These are phyloP conservation scores for Heterodera schachtii DNA, from an alignment of 1,140 invertebrate genomes.

Conservation along the genomic window DNA sequence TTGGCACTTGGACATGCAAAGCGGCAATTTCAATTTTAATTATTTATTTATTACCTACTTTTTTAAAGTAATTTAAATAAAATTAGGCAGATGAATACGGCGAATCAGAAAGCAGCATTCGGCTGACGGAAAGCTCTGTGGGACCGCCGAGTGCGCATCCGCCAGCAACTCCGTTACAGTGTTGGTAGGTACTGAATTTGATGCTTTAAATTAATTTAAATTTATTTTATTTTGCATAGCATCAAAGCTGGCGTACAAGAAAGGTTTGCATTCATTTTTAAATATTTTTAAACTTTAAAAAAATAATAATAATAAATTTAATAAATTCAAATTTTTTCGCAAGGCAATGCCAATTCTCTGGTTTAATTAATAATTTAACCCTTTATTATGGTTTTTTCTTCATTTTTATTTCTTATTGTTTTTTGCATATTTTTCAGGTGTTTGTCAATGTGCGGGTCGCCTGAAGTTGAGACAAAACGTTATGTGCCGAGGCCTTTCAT, in stretches of 20 bases:
- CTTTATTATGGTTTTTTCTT: background rate
- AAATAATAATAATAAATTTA: background rate
- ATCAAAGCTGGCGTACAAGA: background rate
- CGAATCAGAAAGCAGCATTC: constrained; percentile 11
- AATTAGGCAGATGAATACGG: constrained; percentile 21
- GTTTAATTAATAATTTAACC: constrained; percentile 9
- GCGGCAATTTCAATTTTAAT: constrained; percentile 2
- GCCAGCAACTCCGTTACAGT: constrained; percentile 16
- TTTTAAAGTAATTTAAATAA: background rate
- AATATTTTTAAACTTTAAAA: background rate
- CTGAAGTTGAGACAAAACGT: constrained; percentile 23
- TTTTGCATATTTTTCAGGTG: background rate
- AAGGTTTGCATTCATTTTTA: constrained; percentile 8
- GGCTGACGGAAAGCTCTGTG: background rate
- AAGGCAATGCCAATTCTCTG: too few relatives aligned
- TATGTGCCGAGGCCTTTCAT: constrained; percentile 30
- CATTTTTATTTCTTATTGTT: background rate
- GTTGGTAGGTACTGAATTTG: constrained; percentile 16
- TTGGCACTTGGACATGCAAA: constrained; percentile 28
- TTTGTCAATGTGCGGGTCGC: constrained; percentile 22
- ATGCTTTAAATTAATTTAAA: background rate
- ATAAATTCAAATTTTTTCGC: background rate
- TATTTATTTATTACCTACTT: too few relatives aligned
- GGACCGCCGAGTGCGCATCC: background rate
- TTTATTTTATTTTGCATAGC: background rate